These are phyloP conservation scores for Spodoptera frugiperda DNA, from an alignment of 1,140 invertebrate genomes.

Conservation along the genomic window DNA sequence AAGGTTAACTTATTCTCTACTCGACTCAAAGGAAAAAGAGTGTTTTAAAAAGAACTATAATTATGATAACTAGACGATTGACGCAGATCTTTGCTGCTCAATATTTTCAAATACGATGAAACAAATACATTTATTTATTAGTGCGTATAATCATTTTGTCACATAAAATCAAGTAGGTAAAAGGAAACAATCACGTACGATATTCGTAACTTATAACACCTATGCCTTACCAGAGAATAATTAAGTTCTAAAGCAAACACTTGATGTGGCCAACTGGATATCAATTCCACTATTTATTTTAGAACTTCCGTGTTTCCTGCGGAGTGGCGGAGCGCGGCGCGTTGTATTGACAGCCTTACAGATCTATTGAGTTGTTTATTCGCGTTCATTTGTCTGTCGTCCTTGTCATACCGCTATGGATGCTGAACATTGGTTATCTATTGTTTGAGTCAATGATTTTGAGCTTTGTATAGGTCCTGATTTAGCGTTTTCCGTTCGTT, in stretches of 20 bases:
- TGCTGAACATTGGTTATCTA: conserved; percentile 22
- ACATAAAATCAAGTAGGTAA: too few relatives aligned
- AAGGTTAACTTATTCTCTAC: not conserved
- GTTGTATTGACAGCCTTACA: conserved; percentile 37
- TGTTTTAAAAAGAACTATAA: too few relatives aligned
- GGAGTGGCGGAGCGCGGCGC: not conserved
- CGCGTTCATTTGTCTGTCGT: conserved; percentile 39
- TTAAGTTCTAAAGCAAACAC: too few relatives aligned
- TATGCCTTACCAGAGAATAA: too few relatives aligned
- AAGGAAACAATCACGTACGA: too few relatives aligned
- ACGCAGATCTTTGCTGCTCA: too few relatives aligned
- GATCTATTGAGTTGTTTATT: conserved; percentile 37
- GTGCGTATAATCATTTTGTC: too few relatives aligned
- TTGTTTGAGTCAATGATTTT: conserved; percentile 21
- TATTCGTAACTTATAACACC: too few relatives aligned
- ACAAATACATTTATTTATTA: too few relatives aligned
- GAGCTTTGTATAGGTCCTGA: not conserved
- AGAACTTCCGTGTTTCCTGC: not conserved
- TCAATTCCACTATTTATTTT: not conserved
- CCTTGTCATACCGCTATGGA: conserved; percentile 15
- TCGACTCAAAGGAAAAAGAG: too few relatives aligned
- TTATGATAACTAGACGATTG: too few relatives aligned
- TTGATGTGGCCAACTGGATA: not conserved
- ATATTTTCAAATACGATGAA: too few relatives aligned
- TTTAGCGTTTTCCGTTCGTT: not conserved